Conservation (phyloP, 1,140 invertebrate genomes). For the Chrysoperla carnea region DNA sequence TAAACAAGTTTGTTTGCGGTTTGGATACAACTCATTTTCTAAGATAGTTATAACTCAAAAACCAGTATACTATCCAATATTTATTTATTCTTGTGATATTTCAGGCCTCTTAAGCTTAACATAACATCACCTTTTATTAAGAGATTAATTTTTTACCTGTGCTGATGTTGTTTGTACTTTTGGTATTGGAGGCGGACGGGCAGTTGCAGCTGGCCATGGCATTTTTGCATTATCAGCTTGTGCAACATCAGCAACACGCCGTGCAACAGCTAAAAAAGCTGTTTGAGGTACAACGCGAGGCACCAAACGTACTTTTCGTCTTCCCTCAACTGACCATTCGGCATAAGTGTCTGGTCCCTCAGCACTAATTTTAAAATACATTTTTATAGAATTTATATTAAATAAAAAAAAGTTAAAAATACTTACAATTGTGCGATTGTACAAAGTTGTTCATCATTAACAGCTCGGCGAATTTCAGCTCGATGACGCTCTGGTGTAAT, state of each 20-base stretch:
- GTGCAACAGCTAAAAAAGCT: constrained; percentile 68
- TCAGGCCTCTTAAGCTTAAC: too few relatives aligned
- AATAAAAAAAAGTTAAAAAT: not conserved
- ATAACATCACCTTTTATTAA: too few relatives aligned
- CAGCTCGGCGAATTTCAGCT: constrained; percentile 74
- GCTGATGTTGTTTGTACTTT: not conserved
- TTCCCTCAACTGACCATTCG: constrained; percentile 75
- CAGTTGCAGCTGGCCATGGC: constrained; percentile 18
- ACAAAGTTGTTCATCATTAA: constrained; percentile 76
- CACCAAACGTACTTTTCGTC: constrained; percentile 61
- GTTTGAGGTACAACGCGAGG: constrained; percentile 66
- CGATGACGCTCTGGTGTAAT: constrained; percentile 78
- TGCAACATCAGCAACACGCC: constrained; percentile 34
- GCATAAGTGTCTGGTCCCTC: constrained; percentile 54
- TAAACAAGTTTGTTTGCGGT: too few relatives aligned
- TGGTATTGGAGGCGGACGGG: constrained; percentile 12
- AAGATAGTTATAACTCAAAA: too few relatives aligned
- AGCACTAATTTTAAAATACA: constrained; percentile 10
- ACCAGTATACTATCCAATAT: too few relatives aligned
- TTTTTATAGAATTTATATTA: constrained; percentile 1
- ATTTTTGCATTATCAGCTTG: constrained; percentile 28
- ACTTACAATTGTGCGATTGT: constrained; percentile 76
- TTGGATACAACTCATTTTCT: too few relatives aligned
- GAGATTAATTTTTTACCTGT: not conserved
- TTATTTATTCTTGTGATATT: too few relatives aligned